Evolutionary conservation across 2,888 invertebrate species (phyloP), one percentile per base, ranked within the genome.

Genomic region (Drosophila peninsularis): DNA sequence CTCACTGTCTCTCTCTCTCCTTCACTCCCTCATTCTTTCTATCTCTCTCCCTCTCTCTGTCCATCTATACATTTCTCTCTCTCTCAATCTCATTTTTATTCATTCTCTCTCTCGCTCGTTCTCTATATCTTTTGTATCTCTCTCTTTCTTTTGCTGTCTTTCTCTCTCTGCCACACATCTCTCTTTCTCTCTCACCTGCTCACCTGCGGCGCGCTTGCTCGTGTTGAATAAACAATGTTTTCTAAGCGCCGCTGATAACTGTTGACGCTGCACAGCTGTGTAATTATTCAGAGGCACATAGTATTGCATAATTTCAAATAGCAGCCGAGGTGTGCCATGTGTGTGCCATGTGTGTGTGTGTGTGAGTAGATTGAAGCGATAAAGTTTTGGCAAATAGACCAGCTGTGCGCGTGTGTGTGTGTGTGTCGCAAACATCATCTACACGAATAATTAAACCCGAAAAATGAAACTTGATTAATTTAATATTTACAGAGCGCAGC

Each of bases 401-500:
- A 30, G 11, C 30, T 19, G 53, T 17, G n/a, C n/a, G 27, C 27
- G 52, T 32, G 32, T 6, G 34, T 4, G 50, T 14, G 21, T 50
- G 34, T 24, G 32, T 41, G 32, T n/a, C 56, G 60, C 37, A 56
- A 62, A 64, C 30, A 47, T 47, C 67, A 70, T 66, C 67, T 58
- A 53, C 78, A 84, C 69, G 67, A 78, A 78, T 81, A 83, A 82
- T 83, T 87, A 83, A 62, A 61, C 64, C 72, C 34, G 52, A 63
- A 70, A 73, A 88, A 74, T 74, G 53, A 79, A 76, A 82, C 79
- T 85, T 84, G 85, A 85, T 82, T 85, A 82, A 82, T 85, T 85
- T 67, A 88, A 83, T 85, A 83, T 83, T 88, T 88, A 42, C 70
- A 65, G 50, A 68, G 39, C 44, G 55, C 27, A 21, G 4, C 6